Percentiles rank a stretch among this genome's conserved stretches.
These are phyloP conservation scores for Lutjanus erythropterus DNA, from an alignment of 2,113 vertebrate genomes.

Conservation along the genomic window DNA sequence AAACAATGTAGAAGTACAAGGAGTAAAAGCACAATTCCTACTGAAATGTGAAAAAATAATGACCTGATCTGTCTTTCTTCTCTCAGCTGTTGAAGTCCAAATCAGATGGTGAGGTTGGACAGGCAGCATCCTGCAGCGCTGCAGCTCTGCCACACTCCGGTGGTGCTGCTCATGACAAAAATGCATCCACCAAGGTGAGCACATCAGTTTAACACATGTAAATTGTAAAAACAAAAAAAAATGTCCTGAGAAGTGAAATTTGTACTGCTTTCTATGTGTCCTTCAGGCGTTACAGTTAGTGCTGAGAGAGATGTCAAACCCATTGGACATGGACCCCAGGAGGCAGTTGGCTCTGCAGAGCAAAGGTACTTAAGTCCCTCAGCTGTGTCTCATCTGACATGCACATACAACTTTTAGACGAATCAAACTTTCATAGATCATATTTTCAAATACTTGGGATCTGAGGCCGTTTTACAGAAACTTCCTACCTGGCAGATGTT, in stretches of 20 bases:
- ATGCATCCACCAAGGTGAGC: constrained; percentile 88
- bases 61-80: background rate
- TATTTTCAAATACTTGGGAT: too few species aligned
- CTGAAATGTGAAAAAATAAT: background rate
- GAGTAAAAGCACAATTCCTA: background rate
- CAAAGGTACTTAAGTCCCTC: constrained; percentile 87
- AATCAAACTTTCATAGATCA: too few species aligned
- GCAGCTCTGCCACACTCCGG: constrained; percentile 84
- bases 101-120: constrained; percentile 83
- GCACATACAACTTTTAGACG: background rate
- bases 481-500: too few species aligned
- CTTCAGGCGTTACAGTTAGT: constrained; percentile 77
- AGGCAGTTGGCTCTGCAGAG: constrained; percentile 88
- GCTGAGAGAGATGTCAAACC: constrained; percentile 84
- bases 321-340: constrained; percentile 91
- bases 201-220: background rate
- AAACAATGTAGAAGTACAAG: background rate
- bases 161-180: constrained; percentile 84
- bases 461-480: too few species aligned
- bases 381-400: background rate
- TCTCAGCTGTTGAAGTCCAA: constrained; percentile 90
- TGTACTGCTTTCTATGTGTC: constrained; percentile 20
- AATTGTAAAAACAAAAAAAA: background rate
- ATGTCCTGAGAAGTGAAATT: background rate
- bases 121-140: constrained; percentile 63